phyloP scores from a whole-genome alignment of 30 jellyfish, hydroid and myxozoan genomes.

The Catostylus mosaicus region DNA sequence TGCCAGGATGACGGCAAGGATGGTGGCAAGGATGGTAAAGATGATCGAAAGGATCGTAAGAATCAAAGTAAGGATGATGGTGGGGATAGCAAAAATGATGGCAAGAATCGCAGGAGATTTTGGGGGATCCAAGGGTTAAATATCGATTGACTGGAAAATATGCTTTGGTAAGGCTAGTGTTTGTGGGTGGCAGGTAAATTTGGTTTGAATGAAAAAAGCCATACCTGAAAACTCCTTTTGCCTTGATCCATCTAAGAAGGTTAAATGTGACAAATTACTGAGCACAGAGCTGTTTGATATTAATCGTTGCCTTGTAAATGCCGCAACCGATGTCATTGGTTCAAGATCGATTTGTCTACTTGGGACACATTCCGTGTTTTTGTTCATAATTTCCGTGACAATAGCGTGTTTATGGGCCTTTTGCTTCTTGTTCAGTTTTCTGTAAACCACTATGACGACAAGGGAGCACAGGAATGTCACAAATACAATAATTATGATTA shows the following conservation, averaged over 20 bases:
- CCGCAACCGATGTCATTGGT: constrained; percentile 30
- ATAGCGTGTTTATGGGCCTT: background rate
- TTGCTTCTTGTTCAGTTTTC: background rate
- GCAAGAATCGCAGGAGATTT: too few relatives aligned
- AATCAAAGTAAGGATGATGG: too few relatives aligned
- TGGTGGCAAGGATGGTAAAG: too few relatives aligned
- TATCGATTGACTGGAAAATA: background rate
- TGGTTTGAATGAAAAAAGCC: background rate
- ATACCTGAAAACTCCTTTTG: constrained; percentile 47
- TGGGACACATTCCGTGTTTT: constrained; percentile 9
- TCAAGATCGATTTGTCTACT: constrained; percentile 20
- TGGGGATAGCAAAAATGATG: too few relatives aligned
- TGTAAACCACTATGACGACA: constrained; percentile 1
- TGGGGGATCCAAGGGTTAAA: too few relatives aligned
- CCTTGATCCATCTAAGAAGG: constrained; percentile 28
- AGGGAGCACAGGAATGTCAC: background rate
- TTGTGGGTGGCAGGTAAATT: too few relatives aligned
- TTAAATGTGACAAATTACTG: constrained; percentile 26
- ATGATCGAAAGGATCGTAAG: too few relatives aligned
- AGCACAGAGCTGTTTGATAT: constrained; percentile 48
- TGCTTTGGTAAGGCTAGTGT: background rate
- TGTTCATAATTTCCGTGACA: background rate
- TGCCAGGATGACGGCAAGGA: too few relatives aligned
- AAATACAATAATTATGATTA: background rate
- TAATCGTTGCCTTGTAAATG: constrained; percentile 60